A percentile compares a stretch with the other conserved stretches of the same genome.
Conservation (phyloP, 2,888 invertebrate genomes). For the Elegia similella region DNA sequence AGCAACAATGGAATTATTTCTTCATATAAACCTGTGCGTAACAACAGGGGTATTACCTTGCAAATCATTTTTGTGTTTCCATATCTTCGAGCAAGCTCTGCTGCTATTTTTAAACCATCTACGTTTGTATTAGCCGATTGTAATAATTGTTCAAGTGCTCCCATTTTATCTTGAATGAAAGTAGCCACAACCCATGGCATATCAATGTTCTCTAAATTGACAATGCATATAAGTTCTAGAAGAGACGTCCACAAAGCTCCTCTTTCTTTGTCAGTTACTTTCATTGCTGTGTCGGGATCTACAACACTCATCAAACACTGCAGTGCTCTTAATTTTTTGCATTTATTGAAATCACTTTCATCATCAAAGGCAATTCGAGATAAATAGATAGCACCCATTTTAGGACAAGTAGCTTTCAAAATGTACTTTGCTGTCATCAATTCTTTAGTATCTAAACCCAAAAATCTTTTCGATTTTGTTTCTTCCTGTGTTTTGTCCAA, state of each 20-base stretch:
- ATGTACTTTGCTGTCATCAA: constrained; percentile 75
- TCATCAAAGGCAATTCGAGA: constrained; percentile 74
- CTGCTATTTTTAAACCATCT: constrained; percentile 60
- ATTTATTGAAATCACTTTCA: constrained; percentile 68
- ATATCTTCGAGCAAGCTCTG: constrained; percentile 56
- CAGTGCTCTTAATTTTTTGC: constrained; percentile 71
- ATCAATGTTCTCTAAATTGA: constrained; percentile 67
- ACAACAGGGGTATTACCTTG: constrained; percentile 52
- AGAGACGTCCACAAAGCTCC: constrained; percentile 67
- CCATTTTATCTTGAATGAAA: constrained; percentile 65
- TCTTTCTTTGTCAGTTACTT: constrained; percentile 66
- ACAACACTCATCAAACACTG: constrained; percentile 75
- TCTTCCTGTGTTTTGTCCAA: constrained; percentile 54
- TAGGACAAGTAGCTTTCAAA: constrained; percentile 74
- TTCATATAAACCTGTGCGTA: constrained; percentile 57
- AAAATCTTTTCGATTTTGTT: constrained; percentile 42
- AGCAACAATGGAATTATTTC: constrained; percentile 66
- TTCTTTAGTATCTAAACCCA: constrained; percentile 56
- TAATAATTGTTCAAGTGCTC: constrained; percentile 64
- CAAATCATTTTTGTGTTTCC: constrained; percentile 53
- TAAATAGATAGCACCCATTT: constrained; percentile 76
- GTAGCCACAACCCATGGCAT: constrained; percentile 73
- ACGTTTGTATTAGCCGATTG: constrained; percentile 54
- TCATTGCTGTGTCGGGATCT: constrained; percentile 68
- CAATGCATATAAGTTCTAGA: constrained; percentile 63